Evolutionary conservation across 2,888 invertebrate genomes (phyloP).

Genomic region (Cerastis rubricosa): DNA sequence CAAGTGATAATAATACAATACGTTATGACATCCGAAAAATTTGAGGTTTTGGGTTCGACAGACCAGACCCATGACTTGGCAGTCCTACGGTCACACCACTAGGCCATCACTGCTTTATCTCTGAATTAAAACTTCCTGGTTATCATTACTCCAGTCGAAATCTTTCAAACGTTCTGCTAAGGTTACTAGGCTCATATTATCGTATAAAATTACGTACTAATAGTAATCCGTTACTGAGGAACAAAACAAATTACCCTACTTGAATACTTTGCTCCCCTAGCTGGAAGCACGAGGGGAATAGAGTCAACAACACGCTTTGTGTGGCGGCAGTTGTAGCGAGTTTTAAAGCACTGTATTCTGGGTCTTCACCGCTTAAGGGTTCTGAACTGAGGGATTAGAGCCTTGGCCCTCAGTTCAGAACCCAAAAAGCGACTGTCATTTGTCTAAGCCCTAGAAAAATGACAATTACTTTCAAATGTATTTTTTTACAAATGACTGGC

Average conservation of each 20-base stretch:
- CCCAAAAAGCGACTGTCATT: too few relatives aligned
- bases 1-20: too few relatives aligned
- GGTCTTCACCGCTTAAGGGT: not conserved
- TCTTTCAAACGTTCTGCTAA: constrained; percentile 10
- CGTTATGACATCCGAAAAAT: too few relatives aligned
- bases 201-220: constrained; percentile 64
- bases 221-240: constrained; percentile 73
- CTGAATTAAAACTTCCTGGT: not conserved
- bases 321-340: constrained; percentile 60
- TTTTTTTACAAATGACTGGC: too few relatives aligned
- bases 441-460: not conserved
- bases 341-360: too few relatives aligned
- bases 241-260: constrained; percentile 80
- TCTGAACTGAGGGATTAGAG: not conserved
- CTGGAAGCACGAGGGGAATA: constrained; percentile 60
- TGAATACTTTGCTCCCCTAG: constrained; percentile 72
- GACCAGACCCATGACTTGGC: too few relatives aligned
- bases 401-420: too few relatives aligned
- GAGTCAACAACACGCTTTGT: constrained; percentile 63
- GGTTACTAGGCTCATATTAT: constrained; percentile 32
- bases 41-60: too few relatives aligned
- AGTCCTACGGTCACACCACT: too few relatives aligned
- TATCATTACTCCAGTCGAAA: not conserved
- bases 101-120: not conserved
- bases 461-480: not conserved